Base-by-base conservation (phyloP, 2,113 vertebrate genomes). In the Notechis scutatus region DNA sequence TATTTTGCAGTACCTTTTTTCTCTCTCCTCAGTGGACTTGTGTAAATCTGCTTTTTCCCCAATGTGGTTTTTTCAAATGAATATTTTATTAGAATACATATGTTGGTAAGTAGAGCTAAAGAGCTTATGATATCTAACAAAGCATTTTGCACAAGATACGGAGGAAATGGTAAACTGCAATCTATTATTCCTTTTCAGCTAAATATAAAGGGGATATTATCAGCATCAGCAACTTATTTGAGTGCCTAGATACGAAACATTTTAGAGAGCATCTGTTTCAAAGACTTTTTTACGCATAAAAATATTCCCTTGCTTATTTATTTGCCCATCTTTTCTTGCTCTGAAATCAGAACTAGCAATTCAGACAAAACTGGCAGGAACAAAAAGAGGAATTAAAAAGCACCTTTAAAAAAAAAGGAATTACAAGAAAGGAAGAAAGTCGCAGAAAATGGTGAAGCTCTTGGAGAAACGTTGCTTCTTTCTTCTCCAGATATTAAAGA, bases 1-100 rank as follows among this genome's bases (percentile, higher is more conserved):
- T 5, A 0, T 91, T 92, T 87, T 93, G 69, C 26, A 87, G 81
- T 74, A 18, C 45, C 57, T 90, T 59, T 90, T 89, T 86, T 88
- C 10, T 91, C 55, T 9, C 92, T 94, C 56, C 61, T 23, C 14
- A 61, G 52, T 47, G 14, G 3, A 2, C 21, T 57, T 39, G 2
- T 45, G 12, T 91, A 91, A 95, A 91, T 91, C 93, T 94, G 34
- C 57, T 95, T 45, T 56, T 86, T 92, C 56, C 20, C 39, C 8
- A 57, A 61, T 91, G 89, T 90, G 29, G 34, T 87, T 94, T 47
- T 26, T 4, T 54, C 7, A 47, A 5, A 55, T 93, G 4, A 94
- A 91, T 95, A 91, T 92, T 95, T 96, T 93, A 96, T 64, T 89
- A 92, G 88, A 56, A 2, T 34, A 57, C 26, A 8, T 90, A 39